Evolutionary conservation across 2,797 vertebrate species (phyloP).

Genomic region (Lepilemur septentrionalis): DNA sequence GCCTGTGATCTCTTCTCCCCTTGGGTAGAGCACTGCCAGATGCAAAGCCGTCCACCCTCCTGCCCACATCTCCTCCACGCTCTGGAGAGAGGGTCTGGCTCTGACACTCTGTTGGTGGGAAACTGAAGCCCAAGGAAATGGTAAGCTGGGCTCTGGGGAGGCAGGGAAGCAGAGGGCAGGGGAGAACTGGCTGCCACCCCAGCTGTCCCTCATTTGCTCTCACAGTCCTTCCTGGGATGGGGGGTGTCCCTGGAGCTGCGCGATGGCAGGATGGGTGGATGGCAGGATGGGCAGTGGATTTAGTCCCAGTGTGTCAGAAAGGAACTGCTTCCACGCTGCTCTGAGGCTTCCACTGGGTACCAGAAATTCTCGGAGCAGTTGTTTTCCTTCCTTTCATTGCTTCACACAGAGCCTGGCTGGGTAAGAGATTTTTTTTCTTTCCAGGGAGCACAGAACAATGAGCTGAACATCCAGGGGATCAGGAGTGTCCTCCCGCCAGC

Average conservation of each 20-base stretch:
- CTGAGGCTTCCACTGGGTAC: slow-evolving; percentile 28
- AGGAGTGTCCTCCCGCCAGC: slow-evolving; percentile 50
- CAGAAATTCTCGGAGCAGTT: slow-evolving; percentile 54
- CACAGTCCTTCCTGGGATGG: not conserved
- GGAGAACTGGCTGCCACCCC: accelerated
- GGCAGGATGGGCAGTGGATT: too few relatives aligned
- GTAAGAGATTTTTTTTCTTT: not conserved
- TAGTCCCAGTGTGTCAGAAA: not conserved
- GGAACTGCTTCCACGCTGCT: not conserved
- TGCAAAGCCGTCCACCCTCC: too few relatives aligned
- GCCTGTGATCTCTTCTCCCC: not conserved
- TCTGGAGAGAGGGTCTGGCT: not conserved
- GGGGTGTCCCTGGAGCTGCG: not conserved
- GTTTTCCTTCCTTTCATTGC: slow-evolving; percentile 44
- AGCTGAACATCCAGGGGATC: slow-evolving; percentile 30
- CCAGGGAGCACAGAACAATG: slow-evolving; percentile 36
- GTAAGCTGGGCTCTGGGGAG: not conserved
- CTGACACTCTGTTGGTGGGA: not conserved
- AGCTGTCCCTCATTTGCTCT: not conserved
- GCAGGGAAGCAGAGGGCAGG: too few relatives aligned
- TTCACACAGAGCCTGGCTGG: slow-evolving; percentile 35
- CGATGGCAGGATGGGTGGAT: too few relatives aligned
- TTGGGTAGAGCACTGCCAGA: not conserved
- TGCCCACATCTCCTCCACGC: accelerated
- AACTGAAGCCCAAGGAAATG: not conserved